Conservation (phyloP, 2,888 invertebrate genomes). For the Ischnus inquisitorius region DNA sequence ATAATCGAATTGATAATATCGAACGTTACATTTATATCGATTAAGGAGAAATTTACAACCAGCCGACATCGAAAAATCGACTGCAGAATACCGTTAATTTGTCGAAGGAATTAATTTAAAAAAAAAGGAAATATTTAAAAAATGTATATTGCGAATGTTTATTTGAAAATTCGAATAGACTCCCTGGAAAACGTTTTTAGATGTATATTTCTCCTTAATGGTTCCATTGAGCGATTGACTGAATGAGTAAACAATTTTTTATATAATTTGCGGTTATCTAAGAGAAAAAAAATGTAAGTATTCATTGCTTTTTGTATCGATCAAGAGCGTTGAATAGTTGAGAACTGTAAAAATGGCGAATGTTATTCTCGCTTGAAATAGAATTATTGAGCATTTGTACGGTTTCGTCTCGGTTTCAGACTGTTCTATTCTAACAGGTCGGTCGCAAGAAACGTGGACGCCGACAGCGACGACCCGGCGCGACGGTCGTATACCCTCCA, state of each 20-base stretch:
- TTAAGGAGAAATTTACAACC: too few species aligned
- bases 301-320: neutral
- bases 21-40: neutral
- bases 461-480: conserved; percentile 46
- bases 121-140: neutral
- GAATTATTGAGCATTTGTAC: conserved; percentile 7
- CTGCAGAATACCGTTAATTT: too few species aligned
- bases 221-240: too few species aligned
- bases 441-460: conserved; percentile 42
- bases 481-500: conserved; percentile 52
- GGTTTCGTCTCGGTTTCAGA: conserved; percentile 36
- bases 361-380: neutral
- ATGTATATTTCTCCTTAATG: too few species aligned
- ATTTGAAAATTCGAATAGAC: too few species aligned
- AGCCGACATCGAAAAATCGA: too few species aligned
- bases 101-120: too few species aligned
- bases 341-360: neutral
- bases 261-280: neutral
- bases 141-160: too few species aligned
- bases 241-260: too few species aligned
- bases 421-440: conserved; percentile 59
- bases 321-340: neutral
- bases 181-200: too few species aligned
- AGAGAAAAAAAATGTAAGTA: neutral
- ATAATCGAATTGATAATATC: neutral